A percentile compares a stretch with the other conserved stretches of the same genome.
phyloP scores from a whole-genome alignment of 2,797 vertebrate species.

The Octomys mimax region DNA sequence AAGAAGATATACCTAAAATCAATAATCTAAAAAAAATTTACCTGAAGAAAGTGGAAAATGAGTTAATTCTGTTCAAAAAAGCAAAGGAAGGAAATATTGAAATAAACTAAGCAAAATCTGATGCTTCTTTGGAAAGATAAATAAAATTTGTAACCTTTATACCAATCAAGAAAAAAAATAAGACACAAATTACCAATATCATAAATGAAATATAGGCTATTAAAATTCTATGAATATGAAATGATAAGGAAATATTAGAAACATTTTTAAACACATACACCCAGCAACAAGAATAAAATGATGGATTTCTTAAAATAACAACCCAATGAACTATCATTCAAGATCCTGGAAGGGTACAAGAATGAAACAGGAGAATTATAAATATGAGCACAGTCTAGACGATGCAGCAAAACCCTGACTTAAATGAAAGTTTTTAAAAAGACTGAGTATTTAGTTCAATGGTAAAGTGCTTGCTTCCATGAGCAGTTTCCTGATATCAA shows the following conservation, averaged over 20 bases:
- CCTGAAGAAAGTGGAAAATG: neutral
- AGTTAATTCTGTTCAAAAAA: neutral
- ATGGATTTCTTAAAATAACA: neutral
- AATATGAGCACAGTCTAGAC: neutral
- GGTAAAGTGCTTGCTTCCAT: neutral
- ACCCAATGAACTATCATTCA: neutral
- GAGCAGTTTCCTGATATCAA: neutral
- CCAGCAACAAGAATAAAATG: neutral
- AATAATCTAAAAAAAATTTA: neutral
- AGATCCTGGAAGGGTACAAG: neutral
- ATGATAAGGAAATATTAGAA: neutral
- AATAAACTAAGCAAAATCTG: neutral
- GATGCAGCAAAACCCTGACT: neutral
- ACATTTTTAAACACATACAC: neutral
- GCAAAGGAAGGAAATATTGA: neutral
- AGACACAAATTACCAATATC: neutral
- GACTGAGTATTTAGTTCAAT: neutral
- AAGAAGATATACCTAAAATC: neutral
- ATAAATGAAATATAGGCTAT: neutral
- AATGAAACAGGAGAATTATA: neutral
- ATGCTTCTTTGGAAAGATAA: neutral
- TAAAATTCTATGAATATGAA: neutral
- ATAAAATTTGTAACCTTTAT: neutral
- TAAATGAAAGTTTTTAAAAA: neutral
- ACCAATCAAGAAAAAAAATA: neutral